Percentiles rank a stretch among this genome's conserved stretches.
These are phyloP conservation scores for Drosophila antonietae DNA, from an alignment of 2,888 invertebrate species.

Conservation along the genomic window DNA sequence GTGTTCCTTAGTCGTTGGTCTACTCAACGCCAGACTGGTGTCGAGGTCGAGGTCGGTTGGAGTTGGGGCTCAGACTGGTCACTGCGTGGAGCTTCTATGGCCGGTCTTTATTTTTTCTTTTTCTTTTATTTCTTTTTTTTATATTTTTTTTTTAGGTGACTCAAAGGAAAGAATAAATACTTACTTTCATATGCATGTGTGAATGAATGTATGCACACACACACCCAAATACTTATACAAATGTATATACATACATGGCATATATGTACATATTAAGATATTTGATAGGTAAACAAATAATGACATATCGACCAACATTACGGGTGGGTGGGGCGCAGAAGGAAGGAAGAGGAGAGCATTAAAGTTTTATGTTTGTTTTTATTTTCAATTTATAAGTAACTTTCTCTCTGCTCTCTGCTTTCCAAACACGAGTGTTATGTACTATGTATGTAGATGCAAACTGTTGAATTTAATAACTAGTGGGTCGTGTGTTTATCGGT, in stretches of 20 bases:
- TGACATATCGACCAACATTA: constrained; percentile 45
- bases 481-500: constrained; percentile 47
- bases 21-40: constrained; percentile 78
- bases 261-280: background rate
- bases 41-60: constrained; percentile 56
- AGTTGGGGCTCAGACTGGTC: constrained; percentile 44
- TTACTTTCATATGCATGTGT: constrained; percentile 30
- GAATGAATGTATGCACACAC: constrained; percentile 17
- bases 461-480: constrained; percentile 13
- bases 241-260: background rate
- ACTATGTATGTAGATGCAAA: background rate
- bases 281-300: constrained; percentile 8
- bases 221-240: constrained; percentile 2
- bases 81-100: constrained; percentile 38
- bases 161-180: constrained; percentile 56
- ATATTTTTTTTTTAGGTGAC: constrained; percentile 42
- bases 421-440: background rate
- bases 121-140: constrained; percentile 4
- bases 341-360: constrained; percentile 52
- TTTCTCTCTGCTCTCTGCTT: background rate
- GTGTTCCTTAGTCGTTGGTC: constrained; percentile 67
- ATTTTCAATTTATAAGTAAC: constrained; percentile 78
- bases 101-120: constrained; percentile 16
- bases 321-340: constrained; percentile 25
- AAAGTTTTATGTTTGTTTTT: constrained; percentile 81